Base-by-base conservation (phyloP, 2,888 invertebrate genomes). In the Hirudinaria manillensis region DNA sequence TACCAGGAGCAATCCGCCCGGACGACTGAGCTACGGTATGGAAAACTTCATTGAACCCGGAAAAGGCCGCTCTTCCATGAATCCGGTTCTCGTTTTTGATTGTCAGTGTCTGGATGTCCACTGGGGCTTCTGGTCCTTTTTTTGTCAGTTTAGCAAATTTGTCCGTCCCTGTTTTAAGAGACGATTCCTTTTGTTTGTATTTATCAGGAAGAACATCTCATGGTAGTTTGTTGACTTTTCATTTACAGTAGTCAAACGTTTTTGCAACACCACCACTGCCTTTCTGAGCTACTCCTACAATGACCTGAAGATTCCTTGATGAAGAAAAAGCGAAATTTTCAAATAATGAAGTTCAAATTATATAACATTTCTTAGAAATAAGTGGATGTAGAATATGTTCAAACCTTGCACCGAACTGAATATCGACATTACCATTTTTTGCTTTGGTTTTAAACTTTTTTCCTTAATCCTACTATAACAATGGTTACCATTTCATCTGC, bases 51-150 rank as follows among this genome's bases (percentile, higher is more conserved):
- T 96, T 70, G 87, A 86, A 38, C 92, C 94, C 0, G 90, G 91
- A 3, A 92, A 93, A 82, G 88, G 92, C 56, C 87, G 94, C 81
- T 95, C 94, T 29, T 94, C 94, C 0, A 96, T 95, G 93, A 90
- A 90, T 77, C 96, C 97, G 0, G 88, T 90, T 38, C 90, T 97
- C 71, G 86, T 95, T 21, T 85, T 92, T 3, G 89, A 91, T 80
- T 85, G 91, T 3, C 88, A 91, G 79, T 84, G 89, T 90, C 0
- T 86, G 87, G 67, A 82, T 92, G 80, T 89, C 92, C 0, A 86
- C 92, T 7, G 96, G 96, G 0, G 94, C 91, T 0, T 93, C 95
- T 1, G 95, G 96, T 2, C n/a, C n/a, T n/a, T n/a, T n/a, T n/a
- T n/a, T n/a, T n/a, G n/a, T n/a, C n/a, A n/a, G n/a, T n/a, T n/a